phyloP scores from a whole-genome alignment of 2,797 vertebrate species.

The Pipistrellus kuhlii region DNA sequence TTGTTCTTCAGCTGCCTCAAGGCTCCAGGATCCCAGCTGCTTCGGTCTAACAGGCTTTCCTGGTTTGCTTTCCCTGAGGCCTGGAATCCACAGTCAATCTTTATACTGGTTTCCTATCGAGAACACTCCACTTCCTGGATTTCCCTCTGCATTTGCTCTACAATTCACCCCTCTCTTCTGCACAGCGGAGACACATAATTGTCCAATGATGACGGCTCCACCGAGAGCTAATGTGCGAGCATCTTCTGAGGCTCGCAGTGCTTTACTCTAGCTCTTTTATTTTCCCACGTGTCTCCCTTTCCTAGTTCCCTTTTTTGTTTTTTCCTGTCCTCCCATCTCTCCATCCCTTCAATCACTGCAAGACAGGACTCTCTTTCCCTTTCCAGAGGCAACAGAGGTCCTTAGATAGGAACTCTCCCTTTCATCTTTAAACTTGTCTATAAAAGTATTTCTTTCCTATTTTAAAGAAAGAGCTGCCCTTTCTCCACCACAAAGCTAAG shows the following conservation, averaged over 20 bases:
- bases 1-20: not conserved
- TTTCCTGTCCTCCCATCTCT: not conserved
- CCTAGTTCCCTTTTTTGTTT: not conserved
- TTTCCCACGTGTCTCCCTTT: not conserved
- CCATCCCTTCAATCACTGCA: not conserved
- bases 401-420: not conserved
- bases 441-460: not conserved
- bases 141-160: not conserved
- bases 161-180: not conserved
- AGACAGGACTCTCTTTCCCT: not conserved
- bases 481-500: not conserved
- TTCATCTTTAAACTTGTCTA: not conserved
- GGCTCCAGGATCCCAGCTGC: not conserved
- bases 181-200: not conserved
- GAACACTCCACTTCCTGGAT: not conserved
- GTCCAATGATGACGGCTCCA: not conserved
- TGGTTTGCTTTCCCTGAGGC: not conserved
- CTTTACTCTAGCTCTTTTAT: not conserved
- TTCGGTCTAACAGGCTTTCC: not conserved
- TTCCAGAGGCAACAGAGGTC: not conserved
- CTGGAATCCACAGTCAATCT: not conserved
- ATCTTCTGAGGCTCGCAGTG: not conserved
- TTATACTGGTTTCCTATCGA: not conserved
- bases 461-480: conserved; percentile 32
- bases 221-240: not conserved